Evolutionary conservation across 2,888 invertebrate species (phyloP), one percentile per base, ranked within the genome.

Genomic region (Achlya flavicornis): DNA sequence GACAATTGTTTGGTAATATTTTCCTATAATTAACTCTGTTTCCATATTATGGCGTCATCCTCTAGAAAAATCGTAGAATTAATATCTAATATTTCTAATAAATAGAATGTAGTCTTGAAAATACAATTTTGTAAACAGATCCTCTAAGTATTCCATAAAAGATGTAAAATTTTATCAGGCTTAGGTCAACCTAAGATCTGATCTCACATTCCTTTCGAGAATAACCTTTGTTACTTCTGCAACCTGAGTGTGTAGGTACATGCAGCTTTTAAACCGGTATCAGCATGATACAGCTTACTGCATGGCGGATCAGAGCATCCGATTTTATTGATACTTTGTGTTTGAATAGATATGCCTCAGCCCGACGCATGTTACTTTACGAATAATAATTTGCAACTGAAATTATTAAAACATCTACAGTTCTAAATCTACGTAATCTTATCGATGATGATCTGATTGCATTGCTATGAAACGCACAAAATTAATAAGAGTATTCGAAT

Each of bases 251-350:
- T 66, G 69, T 79, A 83, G 79, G 82, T 81, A 86, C 87, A 88
- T 88, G 87, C 87, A 83, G 87, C 87, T 87, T 88, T 84, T 82
- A 74, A 82, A 85, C 81, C 81, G 81, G 87, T 87, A 89, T 86
- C 87, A 92, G 93, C 93, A 93, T 93, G 93, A 89, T 84, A 88
- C 88, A 88, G 93, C 93, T 93, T 93, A 85, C 87, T 92, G 93
- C 93, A 93, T 93, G 93, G 92, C 92, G 91, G 91, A 92, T 88
- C 83, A 86, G 77, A 86, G 79, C 84, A 87, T 91, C 91, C 91
- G 85, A 84, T 88, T 93, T 90, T 87, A 87, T 88, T 85, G 72
- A 85, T 87, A 84, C 83, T 91, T 90, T 89, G 81, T 92, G 91
- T 91, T 90, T 88, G 74, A 78, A 90, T 92, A 93, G 92, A 89